Percentiles rank a stretch among this genome's conserved stretches.
Evolutionary conservation across 2,888 invertebrate genomes (phyloP).

Genomic region (Drosophila colorata): DNA sequence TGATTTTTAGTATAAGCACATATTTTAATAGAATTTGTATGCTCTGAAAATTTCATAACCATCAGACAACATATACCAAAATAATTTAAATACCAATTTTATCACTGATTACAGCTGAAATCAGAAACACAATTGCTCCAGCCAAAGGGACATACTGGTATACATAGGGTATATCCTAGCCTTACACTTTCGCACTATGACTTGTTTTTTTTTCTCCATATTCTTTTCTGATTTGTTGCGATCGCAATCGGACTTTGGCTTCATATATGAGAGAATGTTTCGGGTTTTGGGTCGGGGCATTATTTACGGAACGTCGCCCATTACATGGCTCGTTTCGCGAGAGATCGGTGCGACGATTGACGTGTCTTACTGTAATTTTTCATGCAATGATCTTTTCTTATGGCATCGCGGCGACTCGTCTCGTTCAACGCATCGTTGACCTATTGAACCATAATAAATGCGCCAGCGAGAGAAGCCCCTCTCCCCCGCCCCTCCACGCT

Average conservation of each 20-base stretch:
- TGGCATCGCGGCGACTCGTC: slow-evolving; percentile 44
- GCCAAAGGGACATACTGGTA: no score
- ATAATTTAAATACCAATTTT: no score
- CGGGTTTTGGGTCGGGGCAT: slow-evolving; percentile 42
- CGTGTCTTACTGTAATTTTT: slow-evolving; percentile 81
- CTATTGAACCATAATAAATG: slow-evolving; percentile 82
- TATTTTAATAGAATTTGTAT: no score
- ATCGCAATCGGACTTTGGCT: slow-evolving; percentile 70
- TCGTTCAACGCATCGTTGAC: slow-evolving; percentile 84
- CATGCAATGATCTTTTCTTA: slow-evolving; percentile 72
- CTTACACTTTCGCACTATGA: not conserved
- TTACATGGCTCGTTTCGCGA: slow-evolving; percentile 73
- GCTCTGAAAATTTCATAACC: not conserved
- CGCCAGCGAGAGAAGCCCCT: slow-evolving; percentile 6
- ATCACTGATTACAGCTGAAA: no score
- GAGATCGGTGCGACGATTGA: slow-evolving; percentile 75
- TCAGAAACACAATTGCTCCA: no score
- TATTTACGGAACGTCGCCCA: slow-evolving; percentile 64
- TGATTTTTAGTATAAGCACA: no score
- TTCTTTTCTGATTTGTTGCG: slow-evolving; percentile 70
- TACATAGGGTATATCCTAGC: not conserved
- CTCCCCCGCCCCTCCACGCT: not conserved
- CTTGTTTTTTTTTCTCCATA: slow-evolving; percentile 7
- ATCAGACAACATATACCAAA: not conserved
- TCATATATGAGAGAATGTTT: slow-evolving; percentile 41